Conservation (phyloP, 2,797 vertebrate genomes). For the Tadarida brasiliensis region DNA sequence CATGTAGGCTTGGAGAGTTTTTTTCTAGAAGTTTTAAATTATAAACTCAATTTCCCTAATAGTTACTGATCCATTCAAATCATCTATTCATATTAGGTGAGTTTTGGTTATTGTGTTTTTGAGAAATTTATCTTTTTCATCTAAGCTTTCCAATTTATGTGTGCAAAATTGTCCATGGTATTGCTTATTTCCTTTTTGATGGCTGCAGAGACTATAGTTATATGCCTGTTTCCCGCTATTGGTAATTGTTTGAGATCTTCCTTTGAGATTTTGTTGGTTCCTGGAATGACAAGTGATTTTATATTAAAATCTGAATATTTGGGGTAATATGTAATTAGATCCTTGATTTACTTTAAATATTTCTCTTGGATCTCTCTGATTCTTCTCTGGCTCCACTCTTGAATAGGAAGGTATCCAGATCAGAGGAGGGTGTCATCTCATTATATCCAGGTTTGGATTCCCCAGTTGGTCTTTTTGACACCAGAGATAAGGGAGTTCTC, state of each 20-base stretch:
- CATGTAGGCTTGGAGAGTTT: not conserved
- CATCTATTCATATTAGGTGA: not conserved
- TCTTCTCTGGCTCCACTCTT: not conserved
- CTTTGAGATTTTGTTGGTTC: not conserved
- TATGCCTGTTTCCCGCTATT: not conserved
- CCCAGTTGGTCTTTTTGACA: not conserved
- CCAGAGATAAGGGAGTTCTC: not conserved
- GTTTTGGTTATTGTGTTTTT: not conserved
- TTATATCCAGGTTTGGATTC: not conserved
- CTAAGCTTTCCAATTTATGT: not conserved
- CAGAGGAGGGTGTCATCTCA: not conserved
- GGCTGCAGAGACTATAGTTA: not conserved
- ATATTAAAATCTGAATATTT: not conserved
- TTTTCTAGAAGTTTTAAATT: not conserved
- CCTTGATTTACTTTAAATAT: not conserved
- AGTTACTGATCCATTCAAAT: not conserved
- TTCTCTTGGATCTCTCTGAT: not conserved
- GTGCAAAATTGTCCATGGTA: not conserved
- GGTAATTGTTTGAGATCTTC: not conserved
- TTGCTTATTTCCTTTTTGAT: not conserved
- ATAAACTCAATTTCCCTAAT: not conserved
- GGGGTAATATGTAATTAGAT: not conserved
- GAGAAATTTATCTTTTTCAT: not conserved
- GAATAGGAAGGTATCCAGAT: not conserved
- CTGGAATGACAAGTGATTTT: not conserved